Evolutionary conservation across 2,888 invertebrate species (phyloP).

Genomic region (Melangyna quadrimaculata): DNA sequence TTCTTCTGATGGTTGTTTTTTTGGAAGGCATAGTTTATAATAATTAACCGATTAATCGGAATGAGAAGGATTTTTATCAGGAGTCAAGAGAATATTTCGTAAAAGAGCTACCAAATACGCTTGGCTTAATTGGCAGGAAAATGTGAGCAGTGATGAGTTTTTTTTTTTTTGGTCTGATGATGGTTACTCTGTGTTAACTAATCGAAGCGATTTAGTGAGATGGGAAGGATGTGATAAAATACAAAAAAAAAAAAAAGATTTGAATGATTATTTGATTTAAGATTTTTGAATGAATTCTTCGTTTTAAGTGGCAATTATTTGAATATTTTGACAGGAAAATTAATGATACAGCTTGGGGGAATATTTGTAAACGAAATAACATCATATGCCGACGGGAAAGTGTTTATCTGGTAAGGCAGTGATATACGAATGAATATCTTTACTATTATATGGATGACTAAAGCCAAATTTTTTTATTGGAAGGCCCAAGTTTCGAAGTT

Average conservation of each 20-base stretch:
- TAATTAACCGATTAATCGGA: slow-evolving; percentile 69
- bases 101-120: slow-evolving; percentile 67
- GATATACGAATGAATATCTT: no score
- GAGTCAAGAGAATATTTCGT: slow-evolving; percentile 24
- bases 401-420: no score
- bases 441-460: no score
- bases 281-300: slow-evolving; percentile 48
- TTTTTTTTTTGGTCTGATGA: neutral
- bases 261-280: slow-evolving; percentile 37
- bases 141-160: neutral
- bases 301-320: slow-evolving; percentile 20
- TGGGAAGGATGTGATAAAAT: slow-evolving; percentile 39
- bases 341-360: neutral
- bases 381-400: slow-evolving; percentile 49
- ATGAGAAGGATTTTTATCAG: slow-evolving; percentile 68
- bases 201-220: slow-evolving; percentile 64
- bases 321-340: slow-evolving; percentile 40
- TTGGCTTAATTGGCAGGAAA: slow-evolving; percentile 67
- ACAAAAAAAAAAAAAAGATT: slow-evolving; percentile 7
- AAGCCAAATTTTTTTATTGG: no score
- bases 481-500: no score
- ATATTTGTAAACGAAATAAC: neutral
- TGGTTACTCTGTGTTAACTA: slow-evolving; percentile 41
- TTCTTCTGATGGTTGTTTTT: neutral
- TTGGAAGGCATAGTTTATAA: slow-evolving; percentile 32